Percentiles rank a stretch among this genome's conserved stretches.
phyloP scores from a whole-genome alignment of 2,113 vertebrate species.

The Nesoenas mayeri region DNA sequence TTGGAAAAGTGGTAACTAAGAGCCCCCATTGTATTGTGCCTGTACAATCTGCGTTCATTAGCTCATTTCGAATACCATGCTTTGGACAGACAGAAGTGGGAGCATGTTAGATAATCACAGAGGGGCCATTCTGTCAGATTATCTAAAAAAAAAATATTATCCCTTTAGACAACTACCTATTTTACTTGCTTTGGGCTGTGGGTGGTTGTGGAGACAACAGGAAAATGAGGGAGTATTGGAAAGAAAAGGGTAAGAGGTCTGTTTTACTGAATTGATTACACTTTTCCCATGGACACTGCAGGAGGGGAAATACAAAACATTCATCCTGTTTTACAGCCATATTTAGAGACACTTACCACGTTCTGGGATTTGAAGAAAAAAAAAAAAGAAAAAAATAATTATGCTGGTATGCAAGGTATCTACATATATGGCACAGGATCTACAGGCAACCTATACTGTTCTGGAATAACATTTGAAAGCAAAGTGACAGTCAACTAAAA shows the following conservation, averaged over 20 bases:
- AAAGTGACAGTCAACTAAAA: not conserved
- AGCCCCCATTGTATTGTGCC: not conserved
- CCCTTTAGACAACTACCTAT: not conserved
- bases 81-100: not conserved
- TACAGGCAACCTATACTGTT: not conserved
- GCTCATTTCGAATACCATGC: not conserved
- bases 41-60: not conserved
- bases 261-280: not conserved
- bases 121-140: not conserved
- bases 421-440: not conserved
- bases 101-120: not conserved
- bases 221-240: not conserved
- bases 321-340: not conserved
- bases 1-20: not conserved
- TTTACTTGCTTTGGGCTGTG: not conserved
- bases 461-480: not conserved
- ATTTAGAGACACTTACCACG: not conserved
- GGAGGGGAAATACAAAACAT: not conserved
- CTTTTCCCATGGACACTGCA: not conserved
- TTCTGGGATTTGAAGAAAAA: not conserved
- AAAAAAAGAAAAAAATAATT: not conserved
- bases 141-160: not conserved
- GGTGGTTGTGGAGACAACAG: not conserved
- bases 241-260: not conserved
- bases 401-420: not conserved